Percentiles rank a stretch among this genome's conserved stretches.
phyloP scores from a whole-genome alignment of 64 coral and sea anemone species.

The Stichodactyla helianthus region DNA sequence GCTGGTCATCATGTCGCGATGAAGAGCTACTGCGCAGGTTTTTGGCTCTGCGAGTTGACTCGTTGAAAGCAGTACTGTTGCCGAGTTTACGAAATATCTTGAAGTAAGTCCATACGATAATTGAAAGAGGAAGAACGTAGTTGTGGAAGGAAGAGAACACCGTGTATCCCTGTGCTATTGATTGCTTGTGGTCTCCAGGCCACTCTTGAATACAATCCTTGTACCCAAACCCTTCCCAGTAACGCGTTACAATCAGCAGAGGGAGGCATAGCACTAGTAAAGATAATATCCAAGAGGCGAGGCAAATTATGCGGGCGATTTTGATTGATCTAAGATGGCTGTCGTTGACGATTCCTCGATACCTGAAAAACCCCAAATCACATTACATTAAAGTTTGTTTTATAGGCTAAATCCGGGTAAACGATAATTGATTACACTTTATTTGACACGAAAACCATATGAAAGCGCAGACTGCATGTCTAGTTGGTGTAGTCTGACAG shows the following conservation, averaged over 20 bases:
- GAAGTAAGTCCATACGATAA: constrained; percentile 47
- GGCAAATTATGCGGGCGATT: constrained; percentile 11
- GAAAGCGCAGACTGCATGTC: too few species aligned
- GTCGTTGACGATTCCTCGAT: constrained; percentile 36
- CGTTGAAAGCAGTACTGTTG: constrained; percentile 59
- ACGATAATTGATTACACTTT: too few species aligned
- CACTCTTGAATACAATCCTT: constrained; percentile 21
- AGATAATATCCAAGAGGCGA: constrained; percentile 40
- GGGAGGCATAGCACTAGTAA: constrained; percentile 57
- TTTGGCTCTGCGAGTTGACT: constrained; percentile 26
- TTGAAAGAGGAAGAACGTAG: constrained; percentile 59
- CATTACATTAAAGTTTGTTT: too few species aligned
- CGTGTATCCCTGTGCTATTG: constrained; percentile 38
- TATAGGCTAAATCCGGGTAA: too few species aligned
- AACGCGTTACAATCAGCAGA: constrained; percentile 11
- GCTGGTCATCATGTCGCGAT: constrained; percentile 15
- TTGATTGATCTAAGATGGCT: constrained; percentile 20
- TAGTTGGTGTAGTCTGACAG: too few species aligned
- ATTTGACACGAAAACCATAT: too few species aligned
- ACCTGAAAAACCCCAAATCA: not conserved
- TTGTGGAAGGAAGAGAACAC: constrained; percentile 25
- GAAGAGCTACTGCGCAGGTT: not conserved
- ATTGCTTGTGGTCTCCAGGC: not conserved
- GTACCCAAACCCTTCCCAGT: not conserved
- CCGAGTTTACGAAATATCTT: constrained; percentile 50